These are phyloP conservation scores for Myrmecophaga tridactyla DNA, from an alignment of 2,113 vertebrate species.

Conservation along the genomic window DNA sequence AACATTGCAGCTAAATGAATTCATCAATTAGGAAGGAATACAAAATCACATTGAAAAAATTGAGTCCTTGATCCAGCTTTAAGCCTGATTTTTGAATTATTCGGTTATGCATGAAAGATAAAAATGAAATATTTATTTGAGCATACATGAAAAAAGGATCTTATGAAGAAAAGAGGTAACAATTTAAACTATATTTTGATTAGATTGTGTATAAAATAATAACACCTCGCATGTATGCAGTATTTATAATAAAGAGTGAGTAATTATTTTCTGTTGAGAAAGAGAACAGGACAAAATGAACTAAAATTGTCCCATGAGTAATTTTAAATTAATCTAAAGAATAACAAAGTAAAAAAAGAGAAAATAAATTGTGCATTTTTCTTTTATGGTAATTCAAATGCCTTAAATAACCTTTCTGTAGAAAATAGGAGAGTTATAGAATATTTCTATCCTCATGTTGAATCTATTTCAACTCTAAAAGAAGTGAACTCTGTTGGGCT, in stretches of 20 bases:
- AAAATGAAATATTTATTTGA: neutral
- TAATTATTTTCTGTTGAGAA: neutral
- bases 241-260: neutral
- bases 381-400: neutral
- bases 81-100: neutral
- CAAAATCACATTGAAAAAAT: neutral
- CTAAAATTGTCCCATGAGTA: neutral
- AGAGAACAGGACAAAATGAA: neutral
- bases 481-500: neutral
- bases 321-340: neutral
- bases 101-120: neutral
- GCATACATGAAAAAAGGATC: no score
- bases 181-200: neutral
- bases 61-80: neutral
- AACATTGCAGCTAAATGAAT: neutral
- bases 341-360: neutral
- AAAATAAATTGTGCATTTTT: neutral
- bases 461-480: neutral
- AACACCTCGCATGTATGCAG: neutral
- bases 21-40: neutral
- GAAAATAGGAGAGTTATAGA: neutral
- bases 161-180: neutral
- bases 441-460: neutral
- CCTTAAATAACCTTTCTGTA: neutral
- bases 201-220: neutral